Evolutionary conservation across 1,140 invertebrate species (phyloP), one percentile per base, ranked within the genome.

Genomic region (Anadara kagoshimensis): DNA sequence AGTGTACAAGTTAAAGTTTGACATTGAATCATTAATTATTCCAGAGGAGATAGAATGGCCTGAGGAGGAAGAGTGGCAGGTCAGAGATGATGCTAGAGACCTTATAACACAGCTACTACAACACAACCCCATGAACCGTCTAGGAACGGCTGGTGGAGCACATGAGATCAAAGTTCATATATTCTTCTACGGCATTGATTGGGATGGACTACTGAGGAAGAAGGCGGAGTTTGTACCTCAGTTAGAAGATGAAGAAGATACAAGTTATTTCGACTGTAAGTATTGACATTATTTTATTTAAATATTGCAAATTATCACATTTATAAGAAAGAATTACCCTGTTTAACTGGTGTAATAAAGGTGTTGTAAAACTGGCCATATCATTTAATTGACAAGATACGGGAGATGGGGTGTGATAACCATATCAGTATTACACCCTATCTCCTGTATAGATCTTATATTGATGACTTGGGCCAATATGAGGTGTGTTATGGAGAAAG

Each of bases 141-240:
- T 99, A 63, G 98, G 98, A 16, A 79, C 81, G 2, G 29, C 29
- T 36, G 84, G 74, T 0, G 97, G 98, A 5, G 95, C 97, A 0
- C 93, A 96, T 68, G 97, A 99, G 91, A 96, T 99, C 5, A 99
- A 99, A 90, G 95, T 97, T 58, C 98, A 99, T 89, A 90, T 93
- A 0, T 99, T 98, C 90, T 99, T 99, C 90, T 92, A 92, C 79
- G 94, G 93, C 14, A 90, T 99, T 56, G 96, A 99, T 90, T 99
- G 98, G 97, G 97, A 98, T 86, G 96, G 94, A 44, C 90, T 99
- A 66, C 90, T 99, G 56, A 91, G 98, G 43, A 95, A 98, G 85
- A 99, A 99, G 89, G 98, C 98, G 0, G 98, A 99, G 90, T 99
- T 99, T 91, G 95, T 99, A n/a, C 98, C 98, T 0, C 95, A 98